Conservation (phyloP, 2,888 invertebrate genomes). For the Lasiommata megera region DNA sequence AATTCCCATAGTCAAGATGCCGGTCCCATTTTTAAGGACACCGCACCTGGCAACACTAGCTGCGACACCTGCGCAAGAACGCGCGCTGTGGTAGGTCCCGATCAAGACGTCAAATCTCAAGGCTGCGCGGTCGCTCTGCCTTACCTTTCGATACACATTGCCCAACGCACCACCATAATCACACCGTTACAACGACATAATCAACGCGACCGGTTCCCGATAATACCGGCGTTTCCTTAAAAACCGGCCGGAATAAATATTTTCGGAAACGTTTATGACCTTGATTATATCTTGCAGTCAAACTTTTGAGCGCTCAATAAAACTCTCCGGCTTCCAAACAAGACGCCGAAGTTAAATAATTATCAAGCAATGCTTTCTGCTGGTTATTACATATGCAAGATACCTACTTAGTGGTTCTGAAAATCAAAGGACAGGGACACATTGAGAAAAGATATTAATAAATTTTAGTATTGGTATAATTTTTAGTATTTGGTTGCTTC, state of each 20-base stretch:
- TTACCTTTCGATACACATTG: slow-evolving; percentile 65
- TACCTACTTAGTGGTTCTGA: too few species aligned
- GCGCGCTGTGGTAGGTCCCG: slow-evolving; percentile 78
- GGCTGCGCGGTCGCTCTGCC: slow-evolving; percentile 64
- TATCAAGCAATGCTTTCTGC: too few species aligned
- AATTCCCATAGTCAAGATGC: not conserved
- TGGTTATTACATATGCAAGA: too few species aligned
- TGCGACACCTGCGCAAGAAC: slow-evolving; percentile 71
- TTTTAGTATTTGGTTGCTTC: too few species aligned
- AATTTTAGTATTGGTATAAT: too few species aligned
- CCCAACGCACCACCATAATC: slow-evolving; percentile 57
- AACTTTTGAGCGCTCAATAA: too few species aligned
- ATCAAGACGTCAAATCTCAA: slow-evolving; percentile 80
- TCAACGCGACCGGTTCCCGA: slow-evolving; percentile 32
- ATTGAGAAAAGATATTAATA: too few species aligned
- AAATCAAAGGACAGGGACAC: too few species aligned
- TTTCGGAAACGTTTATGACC: not conserved
- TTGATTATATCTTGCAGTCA: slow-evolving; percentile 1
- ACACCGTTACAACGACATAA: slow-evolving; percentile 44
- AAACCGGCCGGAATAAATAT: slow-evolving; percentile 20
- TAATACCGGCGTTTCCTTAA: slow-evolving; percentile 26
- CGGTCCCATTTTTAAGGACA: slow-evolving; percentile 1
- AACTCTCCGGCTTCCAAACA: too few species aligned
- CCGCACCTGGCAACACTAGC: slow-evolving; percentile 15
- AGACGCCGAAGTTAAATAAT: too few species aligned